A percentile compares a stretch with the other conserved stretches of the same genome.
These are phyloP conservation scores for Parnassius mnemosyne DNA, from an alignment of 2,888 invertebrate genomes.

Conservation along the genomic window DNA sequence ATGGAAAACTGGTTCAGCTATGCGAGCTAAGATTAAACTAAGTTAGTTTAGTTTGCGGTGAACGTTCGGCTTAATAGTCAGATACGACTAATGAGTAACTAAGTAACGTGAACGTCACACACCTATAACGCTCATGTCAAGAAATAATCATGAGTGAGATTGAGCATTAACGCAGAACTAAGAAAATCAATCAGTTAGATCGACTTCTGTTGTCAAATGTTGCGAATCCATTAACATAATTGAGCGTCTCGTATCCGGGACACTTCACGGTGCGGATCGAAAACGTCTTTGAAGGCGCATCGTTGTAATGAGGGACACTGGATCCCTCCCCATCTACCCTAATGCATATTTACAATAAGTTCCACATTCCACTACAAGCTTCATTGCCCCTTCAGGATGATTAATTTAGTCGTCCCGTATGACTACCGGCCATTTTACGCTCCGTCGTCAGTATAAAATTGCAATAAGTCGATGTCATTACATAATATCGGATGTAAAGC, in stretches of 20 bases:
- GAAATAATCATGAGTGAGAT: slow-evolving; percentile 43
- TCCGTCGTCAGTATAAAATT: slow-evolving; percentile 25
- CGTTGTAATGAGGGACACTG: slow-evolving; percentile 63
- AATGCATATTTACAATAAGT: slow-evolving; percentile 69
- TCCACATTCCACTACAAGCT: slow-evolving; percentile 43
- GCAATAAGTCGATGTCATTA: slow-evolving; percentile 22
- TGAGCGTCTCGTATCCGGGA: slow-evolving; percentile 70
- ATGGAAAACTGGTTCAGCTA: no score
- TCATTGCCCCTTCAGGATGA: slow-evolving; percentile 48
- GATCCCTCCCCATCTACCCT: slow-evolving; percentile 55
- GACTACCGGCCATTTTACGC: slow-evolving; percentile 34
- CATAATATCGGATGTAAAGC: slow-evolving; percentile 15
- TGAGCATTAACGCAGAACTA: slow-evolving; percentile 35
- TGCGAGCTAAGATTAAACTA: no score
- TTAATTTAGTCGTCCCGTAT: slow-evolving; percentile 45
- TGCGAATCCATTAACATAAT: slow-evolving; percentile 74
- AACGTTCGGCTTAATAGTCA: no score
- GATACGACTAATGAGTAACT: no score
- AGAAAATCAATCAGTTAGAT: slow-evolving; percentile 59
- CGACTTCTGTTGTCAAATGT: slow-evolving; percentile 51
- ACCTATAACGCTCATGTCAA: slow-evolving; percentile 31
- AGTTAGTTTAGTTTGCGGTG: no score
- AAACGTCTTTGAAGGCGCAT: slow-evolving; percentile 69
- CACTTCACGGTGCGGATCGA: slow-evolving; percentile 63
- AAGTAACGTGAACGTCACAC: no score